A percentile compares a stretch with the other conserved stretches of the same genome.
Evolutionary conservation across 2,888 invertebrate species (phyloP).

Genomic region (Drosophila falleni): DNA sequence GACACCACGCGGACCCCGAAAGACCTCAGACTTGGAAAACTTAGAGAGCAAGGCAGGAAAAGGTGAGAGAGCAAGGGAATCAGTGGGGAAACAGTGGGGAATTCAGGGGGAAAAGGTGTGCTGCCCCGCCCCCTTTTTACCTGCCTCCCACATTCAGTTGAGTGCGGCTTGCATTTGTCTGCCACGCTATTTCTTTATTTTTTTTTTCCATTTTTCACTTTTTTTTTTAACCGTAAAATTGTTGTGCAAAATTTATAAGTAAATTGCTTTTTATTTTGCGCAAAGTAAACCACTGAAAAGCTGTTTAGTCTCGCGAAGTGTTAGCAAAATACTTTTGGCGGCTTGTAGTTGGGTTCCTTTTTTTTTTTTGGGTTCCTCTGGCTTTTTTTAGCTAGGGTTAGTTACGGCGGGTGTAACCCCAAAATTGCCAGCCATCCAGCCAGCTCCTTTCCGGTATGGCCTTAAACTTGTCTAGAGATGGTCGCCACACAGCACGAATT

Average conservation of each 20-base stretch:
- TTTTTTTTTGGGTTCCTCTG: slow-evolving; percentile 1
- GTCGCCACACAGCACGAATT: background rate
- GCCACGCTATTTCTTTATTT: slow-evolving; percentile 3
- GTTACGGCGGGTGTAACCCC: slow-evolving; percentile 14
- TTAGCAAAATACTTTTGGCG: slow-evolving; percentile 61
- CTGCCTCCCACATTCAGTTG: slow-evolving; percentile 15
- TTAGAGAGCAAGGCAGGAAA: background rate
- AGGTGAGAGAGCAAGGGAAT: background rate
- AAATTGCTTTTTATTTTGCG: slow-evolving; percentile 64
- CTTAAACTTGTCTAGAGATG: slow-evolving; percentile 12
- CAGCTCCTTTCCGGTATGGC: slow-evolving; percentile 12
- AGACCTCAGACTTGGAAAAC: slow-evolving; percentile 2
- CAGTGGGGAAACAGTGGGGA: background rate
- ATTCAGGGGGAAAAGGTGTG: background rate
- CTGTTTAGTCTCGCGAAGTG: slow-evolving; percentile 67
- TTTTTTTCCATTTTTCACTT: background rate
- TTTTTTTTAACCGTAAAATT: slow-evolving; percentile 48
- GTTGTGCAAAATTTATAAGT: slow-evolving; percentile 66
- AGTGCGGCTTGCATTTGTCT: slow-evolving; percentile 51
- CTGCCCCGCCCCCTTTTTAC: background rate
- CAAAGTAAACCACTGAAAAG: slow-evolving; percentile 58
- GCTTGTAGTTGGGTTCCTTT: slow-evolving; percentile 23
- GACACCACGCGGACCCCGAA: slow-evolving; percentile 46
- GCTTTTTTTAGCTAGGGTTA: slow-evolving; percentile 23
- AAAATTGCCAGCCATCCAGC: slow-evolving; percentile 3